A percentile compares a stretch with the other conserved stretches of the same genome.
Conservation (phyloP, 1,140 invertebrate species). For the Halictus rubicundus region DNA sequence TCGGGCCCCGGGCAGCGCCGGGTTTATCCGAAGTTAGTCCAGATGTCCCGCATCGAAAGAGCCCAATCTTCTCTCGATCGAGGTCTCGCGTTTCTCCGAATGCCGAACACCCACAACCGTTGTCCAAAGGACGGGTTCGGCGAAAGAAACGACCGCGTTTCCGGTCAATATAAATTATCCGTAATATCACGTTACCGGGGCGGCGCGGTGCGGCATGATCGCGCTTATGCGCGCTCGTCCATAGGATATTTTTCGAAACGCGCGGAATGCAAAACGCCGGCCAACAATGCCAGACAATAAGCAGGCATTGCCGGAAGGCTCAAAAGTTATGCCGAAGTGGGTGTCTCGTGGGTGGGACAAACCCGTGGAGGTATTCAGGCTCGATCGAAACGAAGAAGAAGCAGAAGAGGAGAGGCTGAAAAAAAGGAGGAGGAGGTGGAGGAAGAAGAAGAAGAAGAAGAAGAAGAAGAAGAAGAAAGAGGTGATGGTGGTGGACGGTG, state of each 20-base stretch:
- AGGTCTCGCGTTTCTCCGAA: too few relatives aligned
- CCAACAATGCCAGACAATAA: slow-evolving; percentile 57
- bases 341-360: slow-evolving; percentile 65
- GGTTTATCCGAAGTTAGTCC: too few relatives aligned
- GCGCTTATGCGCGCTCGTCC: background rate
- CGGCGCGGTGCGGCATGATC: background rate
- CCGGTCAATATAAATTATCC: slow-evolving; percentile 35
- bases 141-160: slow-evolving; percentile 15
- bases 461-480: background rate
- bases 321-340: slow-evolving; percentile 61
- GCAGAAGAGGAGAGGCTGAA: slow-evolving; percentile 1
- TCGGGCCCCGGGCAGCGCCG: too few relatives aligned
- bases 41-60: too few relatives aligned
- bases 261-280: slow-evolving; percentile 31
- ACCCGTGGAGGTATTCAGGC: slow-evolving; percentile 50
- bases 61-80: too few relatives aligned
- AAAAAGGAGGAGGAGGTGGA: background rate
- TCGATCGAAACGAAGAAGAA: slow-evolving; percentile 43
- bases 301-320: slow-evolving; percentile 52
- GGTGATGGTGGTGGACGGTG: too few relatives aligned
- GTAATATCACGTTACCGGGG: slow-evolving; percentile 20
- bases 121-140: too few relatives aligned
- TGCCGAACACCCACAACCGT: too few relatives aligned
- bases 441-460: slow-evolving; percentile 4
- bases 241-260: slow-evolving; percentile 14